Evolutionary conservation across 1,140 invertebrate genomes (phyloP), one percentile per base, ranked within the genome.

Genomic region (Drosophila arawakana): DNA sequence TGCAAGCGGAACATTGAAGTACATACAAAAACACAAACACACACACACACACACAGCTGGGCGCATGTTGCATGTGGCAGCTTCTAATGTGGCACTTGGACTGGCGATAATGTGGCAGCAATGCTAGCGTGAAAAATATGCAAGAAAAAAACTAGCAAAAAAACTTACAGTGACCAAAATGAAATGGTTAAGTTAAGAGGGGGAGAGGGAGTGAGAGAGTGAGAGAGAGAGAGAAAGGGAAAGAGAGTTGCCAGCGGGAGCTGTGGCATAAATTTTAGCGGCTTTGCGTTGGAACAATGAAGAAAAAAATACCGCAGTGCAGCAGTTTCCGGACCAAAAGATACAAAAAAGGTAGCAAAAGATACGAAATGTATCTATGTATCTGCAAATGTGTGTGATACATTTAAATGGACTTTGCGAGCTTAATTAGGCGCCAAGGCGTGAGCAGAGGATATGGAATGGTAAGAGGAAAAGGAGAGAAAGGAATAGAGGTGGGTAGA

Each of bases 61-160:
- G 65, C 52, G 49, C 39, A 70, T 61, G 54, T 8, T 57, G 61
- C 54, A 72, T 57, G 72, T 62, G 69, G 55, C 55, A 61, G 47
- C 63, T 59, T 58, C 70, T 67, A 67, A 73, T 65, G 62, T 72
- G 70, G 66, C 72, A 69, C 41, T 62, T 44, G 55, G 41, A n/a
- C n/a, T 47, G 37, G 44, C 49, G 49, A 47, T 63, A 62, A 55
- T 47, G 55, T 59, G 43, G 54, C 58, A 70, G 72, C 73, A 76
- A 70, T 57, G 49, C 66, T 61, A 74, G 72, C 84, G 83, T 86
- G 83, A 88, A 88, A 88, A 82, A 88, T 82, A 88, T 88, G 76
- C 79, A 81, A 85, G 72, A 84, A 88, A 86, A 71, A 68, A 46
- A 47, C 70, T 61, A 71, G 70, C 46, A 47, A 58, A 71, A 58